These are phyloP conservation scores for Ambastaia sidthimunki DNA, from an alignment of 2,797 vertebrate species.

Conservation along the genomic window DNA sequence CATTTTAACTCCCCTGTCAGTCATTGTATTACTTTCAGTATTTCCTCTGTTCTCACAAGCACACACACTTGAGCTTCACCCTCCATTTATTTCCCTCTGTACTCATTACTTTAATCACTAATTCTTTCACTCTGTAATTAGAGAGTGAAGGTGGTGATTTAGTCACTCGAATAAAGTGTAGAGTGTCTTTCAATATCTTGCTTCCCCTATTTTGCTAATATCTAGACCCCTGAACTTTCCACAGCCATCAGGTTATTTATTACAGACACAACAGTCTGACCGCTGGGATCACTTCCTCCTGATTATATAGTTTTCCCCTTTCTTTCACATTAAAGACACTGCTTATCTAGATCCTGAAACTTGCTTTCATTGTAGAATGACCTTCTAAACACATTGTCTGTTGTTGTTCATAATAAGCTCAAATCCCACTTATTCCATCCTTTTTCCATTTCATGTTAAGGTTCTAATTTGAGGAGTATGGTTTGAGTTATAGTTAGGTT, in stretches of 20 bases:
- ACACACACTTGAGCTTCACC: constrained; percentile 24
- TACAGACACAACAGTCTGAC: not conserved
- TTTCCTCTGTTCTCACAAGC: constrained; percentile 2
- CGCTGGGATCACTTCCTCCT: not conserved
- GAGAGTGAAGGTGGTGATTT: constrained; percentile 28
- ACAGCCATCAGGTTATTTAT: constrained; percentile 1
- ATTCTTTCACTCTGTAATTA: constrained; percentile 36
- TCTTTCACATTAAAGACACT: not conserved
- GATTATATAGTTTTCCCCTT: not conserved
- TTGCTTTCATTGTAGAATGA: too few species aligned
- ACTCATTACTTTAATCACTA: constrained; percentile 33
- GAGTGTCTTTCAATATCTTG: constrained; percentile 23
- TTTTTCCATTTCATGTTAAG: not conserved
- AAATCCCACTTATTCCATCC: not conserved
- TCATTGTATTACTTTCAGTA: not conserved
- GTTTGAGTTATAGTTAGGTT: not conserved
- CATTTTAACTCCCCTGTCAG: not conserved
- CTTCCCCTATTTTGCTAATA: not conserved
- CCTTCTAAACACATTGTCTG: too few species aligned
- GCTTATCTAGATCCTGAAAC: not conserved
- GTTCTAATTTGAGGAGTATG: not conserved
- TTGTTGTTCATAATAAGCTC: not conserved
- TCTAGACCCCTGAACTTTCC: constrained; percentile 2
- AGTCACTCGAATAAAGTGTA: constrained; percentile 25
- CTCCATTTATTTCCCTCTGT: constrained; percentile 30